phyloP scores from a whole-genome alignment of 2,888 invertebrate genomes.

The Dryobota labecula region DNA sequence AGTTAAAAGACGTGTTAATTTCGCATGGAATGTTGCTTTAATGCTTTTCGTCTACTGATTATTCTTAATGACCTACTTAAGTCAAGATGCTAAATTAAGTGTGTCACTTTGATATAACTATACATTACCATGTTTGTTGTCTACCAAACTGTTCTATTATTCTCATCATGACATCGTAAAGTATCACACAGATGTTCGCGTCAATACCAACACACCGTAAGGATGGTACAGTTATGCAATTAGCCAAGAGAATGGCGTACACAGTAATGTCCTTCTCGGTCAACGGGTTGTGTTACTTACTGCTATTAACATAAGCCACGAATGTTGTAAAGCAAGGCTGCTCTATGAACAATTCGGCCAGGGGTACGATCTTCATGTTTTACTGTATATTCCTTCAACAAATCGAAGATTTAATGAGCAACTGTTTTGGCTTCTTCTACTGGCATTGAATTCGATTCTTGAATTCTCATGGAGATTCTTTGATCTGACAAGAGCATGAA shows the following conservation, averaged over 20 bases:
- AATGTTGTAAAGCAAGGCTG: constrained; percentile 69
- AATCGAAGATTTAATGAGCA: constrained; percentile 37
- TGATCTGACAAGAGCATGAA: constrained; percentile 37
- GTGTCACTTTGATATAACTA: constrained; percentile 32
- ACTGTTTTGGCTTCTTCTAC: constrained; percentile 26
- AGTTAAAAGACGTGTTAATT: constrained; percentile 70
- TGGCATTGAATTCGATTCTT: constrained; percentile 40
- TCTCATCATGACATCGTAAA: constrained; percentile 53
- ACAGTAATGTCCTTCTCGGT: constrained; percentile 76
- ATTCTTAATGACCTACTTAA: constrained; percentile 58
- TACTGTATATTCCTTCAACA: constrained; percentile 13
- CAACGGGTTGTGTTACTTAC: constrained; percentile 72
- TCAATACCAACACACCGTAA: constrained; percentile 61
- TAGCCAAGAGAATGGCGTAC: constrained; percentile 75
- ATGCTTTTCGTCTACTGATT: constrained; percentile 33
- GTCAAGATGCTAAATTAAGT: constrained; percentile 42
- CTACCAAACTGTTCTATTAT: constrained; percentile 51
- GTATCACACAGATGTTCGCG: constrained; percentile 64
- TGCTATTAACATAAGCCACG: constrained; percentile 67
- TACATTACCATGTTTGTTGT: constrained; percentile 35
- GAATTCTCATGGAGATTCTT: constrained; percentile 33
- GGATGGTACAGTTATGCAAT: constrained; percentile 80
- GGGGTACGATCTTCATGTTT: constrained; percentile 58
- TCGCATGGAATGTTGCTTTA: constrained; percentile 53
- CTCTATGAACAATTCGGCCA: constrained; percentile 69